These are phyloP conservation scores for Aplodontia rufa DNA, from an alignment of 2,113 vertebrate species.

Conservation along the genomic window DNA sequence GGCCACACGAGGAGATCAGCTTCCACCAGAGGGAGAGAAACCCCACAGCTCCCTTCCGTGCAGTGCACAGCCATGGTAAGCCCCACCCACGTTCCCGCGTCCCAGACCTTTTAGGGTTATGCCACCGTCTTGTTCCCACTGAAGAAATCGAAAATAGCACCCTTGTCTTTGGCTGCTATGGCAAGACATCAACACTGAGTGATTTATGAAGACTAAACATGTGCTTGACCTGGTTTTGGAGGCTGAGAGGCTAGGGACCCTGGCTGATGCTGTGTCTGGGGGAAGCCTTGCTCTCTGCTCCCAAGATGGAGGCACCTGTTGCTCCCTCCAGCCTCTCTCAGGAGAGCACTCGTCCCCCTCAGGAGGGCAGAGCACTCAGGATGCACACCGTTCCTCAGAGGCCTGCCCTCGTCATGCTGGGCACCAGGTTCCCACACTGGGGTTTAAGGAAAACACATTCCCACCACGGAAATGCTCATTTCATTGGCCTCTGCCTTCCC, in stretches of 20 bases:
- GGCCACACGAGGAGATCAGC: rapidly evolving
- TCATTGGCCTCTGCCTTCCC: neutral
- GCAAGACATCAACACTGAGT: neutral
- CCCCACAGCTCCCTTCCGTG: rapidly evolving
- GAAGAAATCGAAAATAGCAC: neutral
- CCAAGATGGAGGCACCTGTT: neutral
- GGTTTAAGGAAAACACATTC: neutral
- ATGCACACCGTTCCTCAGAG: rapidly evolving
- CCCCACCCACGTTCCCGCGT: rapidly evolving
- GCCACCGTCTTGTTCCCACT: neutral
- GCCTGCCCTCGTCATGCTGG: too few relatives aligned
- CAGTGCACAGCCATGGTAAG: rapidly evolving
- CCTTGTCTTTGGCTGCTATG: neutral
- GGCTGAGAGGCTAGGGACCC: neutral
- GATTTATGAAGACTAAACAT: neutral
- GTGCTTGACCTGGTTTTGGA: neutral
- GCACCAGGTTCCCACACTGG: too few relatives aligned
- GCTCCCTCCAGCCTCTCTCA: neutral
- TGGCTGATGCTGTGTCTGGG: neutral
- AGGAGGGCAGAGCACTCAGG: too few relatives aligned
- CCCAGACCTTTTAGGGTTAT: rapidly evolving
- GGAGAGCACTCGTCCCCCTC: neutral
- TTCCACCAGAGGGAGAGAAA: neutral
- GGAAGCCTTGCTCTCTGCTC: neutral
- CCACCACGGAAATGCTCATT: neutral